Base-by-base conservation (phyloP, 2,888 invertebrate species). In the Stenotaenia linearis region DNA sequence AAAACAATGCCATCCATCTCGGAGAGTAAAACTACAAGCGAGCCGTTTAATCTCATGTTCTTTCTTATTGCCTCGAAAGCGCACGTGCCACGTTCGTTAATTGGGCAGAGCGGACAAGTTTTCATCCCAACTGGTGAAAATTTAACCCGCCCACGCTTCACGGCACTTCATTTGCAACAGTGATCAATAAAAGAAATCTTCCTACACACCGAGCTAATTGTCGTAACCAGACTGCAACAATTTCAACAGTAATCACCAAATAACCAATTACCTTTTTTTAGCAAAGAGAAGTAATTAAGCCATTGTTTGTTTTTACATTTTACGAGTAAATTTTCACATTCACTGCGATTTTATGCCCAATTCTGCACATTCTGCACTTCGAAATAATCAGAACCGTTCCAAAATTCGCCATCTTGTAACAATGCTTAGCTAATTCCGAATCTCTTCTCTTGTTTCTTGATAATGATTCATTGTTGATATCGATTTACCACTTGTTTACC, bases 31-130 rank as follows among this genome's bases (percentile, higher is more conserved):
- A 69, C 25, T 50, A 18, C 50, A 25, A 69, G 69, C 69, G 69
- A 50, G 12, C 69, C 28, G n/a, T 28, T 28, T 69, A 69, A 69
- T 69, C 69, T 69, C 69, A n/a, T 28, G 23, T 28, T 69, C 69
- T n/a, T 69, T 69, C 69, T 69, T 69, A 69, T 69, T 69, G 69
- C 69, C 69, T n/a, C 25, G 69, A 25, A 50, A 69, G 69, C 69
- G 69, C 69, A 69, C 69, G 69, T 69, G 69, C 69, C 69, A 25
- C 69, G 69, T 28, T 69, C 69, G 69, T 28, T 69, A 69, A 69
- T 69, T 69, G 69, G 69, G 69, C 69, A 69, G 28, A 69, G 69
- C 69, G 69, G 69, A 69, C 69, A 69, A 69, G 69, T 69, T 69
- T 69, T 69, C 69, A 69, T 69, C 69, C 69, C 23, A 69, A 69